These are phyloP conservation scores for Euclidia mi DNA, from an alignment of 2,888 invertebrate genomes.

Conservation along the genomic window DNA sequence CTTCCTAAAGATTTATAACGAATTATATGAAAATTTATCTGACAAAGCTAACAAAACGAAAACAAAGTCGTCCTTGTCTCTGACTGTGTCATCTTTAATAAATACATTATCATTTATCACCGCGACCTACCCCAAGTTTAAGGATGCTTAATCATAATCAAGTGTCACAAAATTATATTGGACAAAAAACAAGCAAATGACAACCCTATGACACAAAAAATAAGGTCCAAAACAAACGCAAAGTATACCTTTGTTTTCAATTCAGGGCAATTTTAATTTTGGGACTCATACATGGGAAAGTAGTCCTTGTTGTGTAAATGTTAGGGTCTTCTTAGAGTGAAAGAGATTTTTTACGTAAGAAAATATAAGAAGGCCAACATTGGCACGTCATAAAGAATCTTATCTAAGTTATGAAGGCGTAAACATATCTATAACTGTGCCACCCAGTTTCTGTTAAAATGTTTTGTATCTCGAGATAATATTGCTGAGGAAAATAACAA, in stretches of 20 bases:
- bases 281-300: not conserved
- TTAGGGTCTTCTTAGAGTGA: not conserved
- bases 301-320: not conserved
- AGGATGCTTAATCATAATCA: constrained; percentile 51
- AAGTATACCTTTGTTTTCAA: constrained; percentile 2
- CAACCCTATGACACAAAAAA: too few species aligned
- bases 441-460: constrained; percentile 14
- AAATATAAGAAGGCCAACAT: constrained; percentile 31
- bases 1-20: too few species aligned
- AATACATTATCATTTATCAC: constrained; percentile 52
- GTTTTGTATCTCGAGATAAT: too few species aligned
- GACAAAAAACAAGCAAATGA: too few species aligned
- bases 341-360: not conserved
- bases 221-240: too few species aligned
- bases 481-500: not conserved
- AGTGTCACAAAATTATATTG: constrained; percentile 3
- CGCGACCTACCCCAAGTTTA: constrained; percentile 51
- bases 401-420: constrained; percentile 29
- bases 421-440: constrained; percentile 21
- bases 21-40: not conserved
- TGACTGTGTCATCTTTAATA: constrained; percentile 25
- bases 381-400: constrained; percentile 37
- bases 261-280: not conserved
- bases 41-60: constrained; percentile 7
- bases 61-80: constrained; percentile 14